Evolutionary conservation across 2,797 vertebrate genomes (phyloP), one percentile per base, ranked within the genome.

Genomic region (Numenius phaeopus): DNA sequence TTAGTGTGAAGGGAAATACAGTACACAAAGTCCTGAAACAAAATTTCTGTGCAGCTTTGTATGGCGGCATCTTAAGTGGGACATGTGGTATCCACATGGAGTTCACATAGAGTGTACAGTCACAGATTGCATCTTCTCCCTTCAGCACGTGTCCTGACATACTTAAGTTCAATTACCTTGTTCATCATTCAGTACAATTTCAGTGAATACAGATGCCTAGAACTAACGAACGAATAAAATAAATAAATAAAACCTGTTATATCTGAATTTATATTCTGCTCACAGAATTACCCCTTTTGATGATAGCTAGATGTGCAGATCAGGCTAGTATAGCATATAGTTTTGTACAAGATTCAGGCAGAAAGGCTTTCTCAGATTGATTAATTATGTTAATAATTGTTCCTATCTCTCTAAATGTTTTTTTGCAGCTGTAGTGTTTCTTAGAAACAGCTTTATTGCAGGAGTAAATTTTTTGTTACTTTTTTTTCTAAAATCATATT

Each of bases 111-210:
- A 58, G 11, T 5, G 13, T 9, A 5, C 15, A 22, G 32, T 37
- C 32, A 27, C 42, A 10, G 13, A 39, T 2, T 10, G 19, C 0
- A 0, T 75, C 26, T 57, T 71, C 73, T 91, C 22, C 37, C 8
- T 57, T 67, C 49, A 65, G 42, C 55, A 40, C 14, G 2, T 12
- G 27, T 73, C 10, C 70, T 88, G 55, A 71, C 59, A 12, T 19
- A 23, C 14, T 42, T 55, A 46, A 72, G 21, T 47, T 87, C 37
- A 67, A 13, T 30, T 52, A 30, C 30, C 39, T 46, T 77, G 15
- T 29, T 85, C 22, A 52, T 73, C 21, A 19, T 47, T 88, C 27
- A 54, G 26, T 29, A 18, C 14, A 70, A 54, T 18, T 80, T 44
- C 26, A 80, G 39, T 34, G 26, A 92, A 14, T 71, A 73, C 11